These are phyloP conservation scores for Potorous gilbertii DNA, from an alignment of 2,797 vertebrate species.

Conservation along the genomic window DNA sequence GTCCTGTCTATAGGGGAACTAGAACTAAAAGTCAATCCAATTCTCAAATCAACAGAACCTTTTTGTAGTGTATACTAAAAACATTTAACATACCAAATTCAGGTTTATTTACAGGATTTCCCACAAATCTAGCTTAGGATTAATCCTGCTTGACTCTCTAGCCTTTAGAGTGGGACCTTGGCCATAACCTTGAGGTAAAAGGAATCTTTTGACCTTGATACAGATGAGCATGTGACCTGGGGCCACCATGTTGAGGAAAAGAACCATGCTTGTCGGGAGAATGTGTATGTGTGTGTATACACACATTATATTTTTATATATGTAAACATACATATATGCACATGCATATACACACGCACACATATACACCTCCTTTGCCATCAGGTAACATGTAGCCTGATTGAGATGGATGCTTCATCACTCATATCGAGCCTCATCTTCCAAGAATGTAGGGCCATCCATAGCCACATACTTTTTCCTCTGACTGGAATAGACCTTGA, in stretches of 20 bases:
- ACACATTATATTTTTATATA: too few relatives aligned
- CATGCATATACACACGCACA: too few relatives aligned
- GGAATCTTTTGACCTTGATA: neutral
- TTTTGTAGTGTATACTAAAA: constrained; percentile 45
- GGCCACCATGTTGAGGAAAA: neutral
- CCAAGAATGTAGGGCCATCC: neutral
- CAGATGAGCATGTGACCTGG: neutral
- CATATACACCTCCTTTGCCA: too few relatives aligned
- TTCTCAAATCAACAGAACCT: constrained; percentile 33
- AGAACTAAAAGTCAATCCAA: neutral
- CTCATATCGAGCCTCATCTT: neutral
- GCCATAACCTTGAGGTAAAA: neutral
- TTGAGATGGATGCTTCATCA: neutral
- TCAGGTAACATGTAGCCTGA: neutral
- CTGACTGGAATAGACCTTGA: neutral
- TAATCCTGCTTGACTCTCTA: neutral
- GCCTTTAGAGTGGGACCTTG: neutral
- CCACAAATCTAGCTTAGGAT: constrained; percentile 43
- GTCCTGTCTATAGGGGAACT: neutral
- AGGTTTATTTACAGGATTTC: constrained; percentile 59
- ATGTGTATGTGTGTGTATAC: too few relatives aligned
- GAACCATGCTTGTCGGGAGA: neutral
- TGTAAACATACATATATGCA: too few relatives aligned
- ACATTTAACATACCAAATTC: constrained; percentile 28
- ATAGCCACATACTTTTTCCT: neutral